phyloP scores from a whole-genome alignment of 2,888 invertebrate genomes.

The Dynastes maya region DNA sequence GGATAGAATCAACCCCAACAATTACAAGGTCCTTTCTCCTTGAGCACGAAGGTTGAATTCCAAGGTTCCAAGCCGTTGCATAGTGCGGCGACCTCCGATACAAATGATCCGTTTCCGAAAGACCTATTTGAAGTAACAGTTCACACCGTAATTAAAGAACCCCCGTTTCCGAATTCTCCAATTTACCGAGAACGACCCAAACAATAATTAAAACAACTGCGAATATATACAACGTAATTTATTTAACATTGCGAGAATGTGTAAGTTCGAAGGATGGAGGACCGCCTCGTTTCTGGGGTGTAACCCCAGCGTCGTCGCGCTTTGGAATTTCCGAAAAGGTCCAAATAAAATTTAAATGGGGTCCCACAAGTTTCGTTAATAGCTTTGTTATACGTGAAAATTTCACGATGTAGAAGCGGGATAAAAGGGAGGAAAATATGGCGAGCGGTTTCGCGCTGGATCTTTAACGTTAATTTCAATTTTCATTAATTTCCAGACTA shows the following conservation, averaged over 20 bases:
- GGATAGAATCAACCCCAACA: constrained; percentile 25
- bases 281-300: constrained; percentile 9
- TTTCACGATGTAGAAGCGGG: constrained; percentile 25
- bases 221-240: constrained; percentile 35
- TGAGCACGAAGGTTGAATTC: background rate
- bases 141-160: constrained; percentile 39
- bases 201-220: constrained; percentile 41
- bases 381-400: constrained; percentile 39
- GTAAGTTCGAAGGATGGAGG: constrained; percentile 2
- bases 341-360: constrained; percentile 37
- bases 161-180: constrained; percentile 40
- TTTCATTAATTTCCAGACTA: constrained; percentile 22
- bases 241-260: constrained; percentile 30
- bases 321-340: constrained; percentile 34
- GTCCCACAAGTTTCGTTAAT: constrained; percentile 33
- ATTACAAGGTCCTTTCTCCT: constrained; percentile 27
- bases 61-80: background rate
- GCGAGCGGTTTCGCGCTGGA: background rate
- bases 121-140: constrained; percentile 31
- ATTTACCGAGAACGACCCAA: constrained; percentile 38
- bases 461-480: constrained; percentile 33
- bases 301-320: background rate
- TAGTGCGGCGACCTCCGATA: background rate
- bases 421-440: constrained; percentile 24
- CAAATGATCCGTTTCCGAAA: constrained; percentile 41